Evolutionary conservation across 1,140 invertebrate species (phyloP).

Genomic region (Drosophila kikkawai): DNA sequence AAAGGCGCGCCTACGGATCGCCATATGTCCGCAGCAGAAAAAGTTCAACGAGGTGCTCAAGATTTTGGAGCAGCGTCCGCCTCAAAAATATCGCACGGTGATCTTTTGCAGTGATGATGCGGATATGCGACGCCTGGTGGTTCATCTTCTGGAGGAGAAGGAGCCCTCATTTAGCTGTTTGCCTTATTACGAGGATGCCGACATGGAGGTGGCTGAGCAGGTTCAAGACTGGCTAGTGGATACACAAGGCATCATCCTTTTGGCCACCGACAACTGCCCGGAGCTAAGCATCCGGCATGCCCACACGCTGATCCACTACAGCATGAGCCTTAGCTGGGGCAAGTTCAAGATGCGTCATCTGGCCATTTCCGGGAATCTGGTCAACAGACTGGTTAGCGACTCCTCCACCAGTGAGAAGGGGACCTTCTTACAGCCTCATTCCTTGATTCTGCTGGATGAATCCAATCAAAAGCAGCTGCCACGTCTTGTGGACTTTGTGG

Average conservation of each 20-base stretch:
- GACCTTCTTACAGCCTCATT: conserved; percentile 8
- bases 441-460: conserved; percentile 51
- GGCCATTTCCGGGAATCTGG: conserved; percentile 23
- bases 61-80: conserved; percentile 36
- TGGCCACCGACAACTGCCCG: conserved; percentile 64
- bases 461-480: conserved; percentile 50
- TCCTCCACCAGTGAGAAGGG: too few species aligned
- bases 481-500: conserved; percentile 58
- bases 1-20: conserved; percentile 13
- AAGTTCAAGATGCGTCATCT: conserved; percentile 59
- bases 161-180: conserved; percentile 24
- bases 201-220: conserved; percentile 13
- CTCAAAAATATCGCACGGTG: conserved; percentile 37
- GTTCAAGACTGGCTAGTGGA: conserved; percentile 35
- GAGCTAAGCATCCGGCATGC: conserved; percentile 53
- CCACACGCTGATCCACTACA: conserved; percentile 52
- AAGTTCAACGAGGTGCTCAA: conserved; percentile 28
- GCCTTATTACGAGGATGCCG: conserved; percentile 51
- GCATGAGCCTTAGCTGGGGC: conserved; percentile 52
- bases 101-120: conserved; percentile 42
- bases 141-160: not conserved
- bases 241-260: conserved; percentile 18
- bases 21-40: not conserved
- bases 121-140: conserved; percentile 40
- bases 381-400: conserved; percentile 11